Conservation (phyloP, 2,888 invertebrate genomes). For the Erebia ligea region DNA sequence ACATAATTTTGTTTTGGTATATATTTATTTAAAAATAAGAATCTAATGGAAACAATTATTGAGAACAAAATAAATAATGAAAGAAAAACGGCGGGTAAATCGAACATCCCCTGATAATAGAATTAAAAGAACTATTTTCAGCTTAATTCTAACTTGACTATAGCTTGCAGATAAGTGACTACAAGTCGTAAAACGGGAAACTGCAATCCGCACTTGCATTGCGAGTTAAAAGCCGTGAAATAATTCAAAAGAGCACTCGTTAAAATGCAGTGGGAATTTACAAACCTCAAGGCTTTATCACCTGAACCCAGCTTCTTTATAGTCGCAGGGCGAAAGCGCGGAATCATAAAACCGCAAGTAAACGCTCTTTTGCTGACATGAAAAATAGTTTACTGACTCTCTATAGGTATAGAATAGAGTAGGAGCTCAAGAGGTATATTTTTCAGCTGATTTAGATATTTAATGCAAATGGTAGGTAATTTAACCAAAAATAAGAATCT, state of each 20-base stretch:
- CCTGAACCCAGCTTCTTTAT: slow-evolving; percentile 66
- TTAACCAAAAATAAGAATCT: too few relatives aligned
- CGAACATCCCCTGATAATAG: background rate
- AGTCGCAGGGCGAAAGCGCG: slow-evolving; percentile 24
- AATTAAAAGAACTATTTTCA: slow-evolving; percentile 9
- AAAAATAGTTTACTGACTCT: slow-evolving; percentile 78
- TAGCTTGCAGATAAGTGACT: slow-evolving; percentile 31
- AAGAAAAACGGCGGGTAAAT: background rate
- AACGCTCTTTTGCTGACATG: slow-evolving; percentile 78
- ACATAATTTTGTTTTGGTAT: too few relatives aligned
- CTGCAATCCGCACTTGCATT: slow-evolving; percentile 62
- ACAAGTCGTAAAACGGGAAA: slow-evolving; percentile 59
- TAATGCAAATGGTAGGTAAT: too few relatives aligned
- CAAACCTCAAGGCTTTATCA: slow-evolving; percentile 73
- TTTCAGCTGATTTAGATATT: background rate
- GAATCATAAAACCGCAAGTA: slow-evolving; percentile 64
- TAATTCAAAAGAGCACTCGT: slow-evolving; percentile 75
- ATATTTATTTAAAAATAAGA: too few relatives aligned
- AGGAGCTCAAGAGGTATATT: background rate
- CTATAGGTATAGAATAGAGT: slow-evolving; percentile 40
- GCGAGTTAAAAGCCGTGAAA: slow-evolving; percentile 70
- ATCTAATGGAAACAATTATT: too few relatives aligned
- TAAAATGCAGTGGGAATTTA: slow-evolving; percentile 73
- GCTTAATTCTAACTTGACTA: slow-evolving; percentile 13
- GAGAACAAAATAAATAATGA: too few relatives aligned